phyloP scores from a whole-genome alignment of 92 coral and sea anemone genomes.

The Porites rus region DNA sequence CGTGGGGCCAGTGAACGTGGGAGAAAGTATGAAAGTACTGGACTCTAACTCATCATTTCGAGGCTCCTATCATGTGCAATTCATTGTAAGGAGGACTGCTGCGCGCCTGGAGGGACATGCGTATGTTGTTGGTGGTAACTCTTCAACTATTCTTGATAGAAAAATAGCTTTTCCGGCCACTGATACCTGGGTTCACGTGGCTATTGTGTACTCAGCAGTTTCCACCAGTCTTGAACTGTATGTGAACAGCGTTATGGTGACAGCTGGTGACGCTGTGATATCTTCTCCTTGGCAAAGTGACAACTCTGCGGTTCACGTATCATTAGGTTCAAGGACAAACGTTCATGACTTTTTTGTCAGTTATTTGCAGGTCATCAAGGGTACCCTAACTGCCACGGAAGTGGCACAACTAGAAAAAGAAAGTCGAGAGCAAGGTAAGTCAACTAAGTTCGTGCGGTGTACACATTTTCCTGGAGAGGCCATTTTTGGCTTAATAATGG shows the following conservation, averaged over 20 bases:
- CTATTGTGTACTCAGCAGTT: constrained; percentile 6
- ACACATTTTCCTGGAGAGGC: too few relatives aligned
- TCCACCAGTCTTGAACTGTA: constrained; percentile 6
- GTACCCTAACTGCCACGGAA: not conserved
- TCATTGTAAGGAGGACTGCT: not conserved
- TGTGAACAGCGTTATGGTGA: constrained; percentile 24
- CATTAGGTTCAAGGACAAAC: constrained; percentile 8
- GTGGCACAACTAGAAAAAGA: constrained; percentile 3
- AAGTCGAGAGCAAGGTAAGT: constrained; percentile 18
- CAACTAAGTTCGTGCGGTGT: not conserved
- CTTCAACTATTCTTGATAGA: not conserved
- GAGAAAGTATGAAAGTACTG: not conserved
- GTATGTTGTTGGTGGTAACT: constrained; percentile 13
- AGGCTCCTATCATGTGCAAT: constrained; percentile 1
- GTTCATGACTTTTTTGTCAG: constrained; percentile 9
- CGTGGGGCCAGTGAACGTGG: not conserved
- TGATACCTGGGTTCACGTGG: constrained; percentile 24
- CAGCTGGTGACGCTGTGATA: not conserved
- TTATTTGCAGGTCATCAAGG: constrained; percentile 22
- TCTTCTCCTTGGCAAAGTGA: not conserved
- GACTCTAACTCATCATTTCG: constrained; percentile 1
- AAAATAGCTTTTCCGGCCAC: constrained; percentile 11
- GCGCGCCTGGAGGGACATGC: constrained; percentile 23
- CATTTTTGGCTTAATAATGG: too few relatives aligned
- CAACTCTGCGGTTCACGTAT: not conserved